A percentile compares a stretch with the other conserved stretches of the same genome.
Conservation (phyloP, 1,140 invertebrate species). For the Drosophila mojavensis region DNA sequence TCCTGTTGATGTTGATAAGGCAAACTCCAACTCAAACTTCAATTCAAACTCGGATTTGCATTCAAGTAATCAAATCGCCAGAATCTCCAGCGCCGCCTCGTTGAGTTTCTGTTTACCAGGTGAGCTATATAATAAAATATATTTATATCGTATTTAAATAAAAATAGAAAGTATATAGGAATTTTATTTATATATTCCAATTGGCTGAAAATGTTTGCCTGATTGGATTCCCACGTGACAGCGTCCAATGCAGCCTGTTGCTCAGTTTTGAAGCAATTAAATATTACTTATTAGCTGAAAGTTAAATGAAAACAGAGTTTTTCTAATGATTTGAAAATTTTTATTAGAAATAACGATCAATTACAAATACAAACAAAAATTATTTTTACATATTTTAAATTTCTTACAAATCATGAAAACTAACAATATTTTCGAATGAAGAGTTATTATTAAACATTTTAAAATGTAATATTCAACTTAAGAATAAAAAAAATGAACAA, state of each 20-base stretch:
- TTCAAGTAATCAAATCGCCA: constrained; percentile 11
- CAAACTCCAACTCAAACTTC: background rate
- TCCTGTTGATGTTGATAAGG: constrained; percentile 17
- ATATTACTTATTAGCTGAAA: too few relatives aligned
- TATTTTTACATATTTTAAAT: too few relatives aligned
- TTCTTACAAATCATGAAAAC: too few relatives aligned
- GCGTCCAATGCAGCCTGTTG: background rate
- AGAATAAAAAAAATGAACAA: too few relatives aligned
- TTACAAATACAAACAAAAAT: too few relatives aligned
- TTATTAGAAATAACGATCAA: too few relatives aligned
- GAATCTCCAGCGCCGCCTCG: background rate
- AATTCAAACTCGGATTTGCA: constrained; percentile 5
- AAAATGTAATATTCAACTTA: too few relatives aligned
- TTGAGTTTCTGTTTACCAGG: constrained; percentile 9
- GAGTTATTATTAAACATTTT: too few relatives aligned
- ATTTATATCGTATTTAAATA: background rate
- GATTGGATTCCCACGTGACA: background rate
- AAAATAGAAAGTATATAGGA: background rate
- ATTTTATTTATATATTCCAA: background rate
- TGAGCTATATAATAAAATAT: constrained; percentile 3
- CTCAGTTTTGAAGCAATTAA: background rate
- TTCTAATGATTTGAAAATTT: too few relatives aligned
- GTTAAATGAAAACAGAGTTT: too few relatives aligned
- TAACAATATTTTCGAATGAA: too few relatives aligned
- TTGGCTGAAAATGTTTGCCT: background rate